These are phyloP conservation scores for Xylophagus ater DNA, from an alignment of 2,888 invertebrate species.

Conservation along the genomic window DNA sequence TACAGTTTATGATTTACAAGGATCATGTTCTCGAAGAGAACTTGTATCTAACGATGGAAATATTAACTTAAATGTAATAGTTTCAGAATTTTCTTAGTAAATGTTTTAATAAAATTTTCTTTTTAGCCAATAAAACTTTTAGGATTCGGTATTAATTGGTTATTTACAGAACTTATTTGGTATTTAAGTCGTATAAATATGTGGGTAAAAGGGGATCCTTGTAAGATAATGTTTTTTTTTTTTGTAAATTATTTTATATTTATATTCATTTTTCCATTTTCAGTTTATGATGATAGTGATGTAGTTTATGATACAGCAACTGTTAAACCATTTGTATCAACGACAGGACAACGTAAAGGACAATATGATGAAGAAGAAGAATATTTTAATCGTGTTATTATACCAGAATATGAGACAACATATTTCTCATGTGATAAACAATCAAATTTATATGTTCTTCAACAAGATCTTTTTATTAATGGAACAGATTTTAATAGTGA, in stretches of 20 bases:
- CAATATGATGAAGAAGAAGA: constrained; percentile 38
- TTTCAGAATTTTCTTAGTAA: not conserved
- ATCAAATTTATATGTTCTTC: constrained; percentile 56
- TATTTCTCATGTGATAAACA: constrained; percentile 59
- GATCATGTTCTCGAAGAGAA: constrained; percentile 50
- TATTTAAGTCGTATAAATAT: constrained; percentile 30
- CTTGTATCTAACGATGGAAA: constrained; percentile 30
- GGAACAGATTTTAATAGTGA: constrained; percentile 34
- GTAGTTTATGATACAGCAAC: constrained; percentile 39
- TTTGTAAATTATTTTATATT: constrained; percentile 25
- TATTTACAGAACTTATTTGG: constrained; percentile 36
- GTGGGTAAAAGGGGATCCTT: constrained; percentile 36
- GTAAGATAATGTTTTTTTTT: constrained; percentile 30
- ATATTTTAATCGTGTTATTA: constrained; percentile 32
- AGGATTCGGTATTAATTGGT: constrained; percentile 37
- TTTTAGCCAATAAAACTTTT: constrained; percentile 40
- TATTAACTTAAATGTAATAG: constrained; percentile 28
- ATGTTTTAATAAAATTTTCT: constrained; percentile 5
- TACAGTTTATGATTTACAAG: constrained; percentile 77
- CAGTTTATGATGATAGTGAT: constrained; percentile 35
- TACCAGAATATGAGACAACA: constrained; percentile 26
- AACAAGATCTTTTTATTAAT: constrained; percentile 44
- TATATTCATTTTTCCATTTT: constrained; percentile 24
- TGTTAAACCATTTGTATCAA: constrained; percentile 21
- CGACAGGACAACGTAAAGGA: constrained; percentile 27